Percentiles rank a stretch among this genome's conserved stretches.
Evolutionary conservation across 2,113 vertebrate species (phyloP).

Genomic region (Cebidichthys violaceus): DNA sequence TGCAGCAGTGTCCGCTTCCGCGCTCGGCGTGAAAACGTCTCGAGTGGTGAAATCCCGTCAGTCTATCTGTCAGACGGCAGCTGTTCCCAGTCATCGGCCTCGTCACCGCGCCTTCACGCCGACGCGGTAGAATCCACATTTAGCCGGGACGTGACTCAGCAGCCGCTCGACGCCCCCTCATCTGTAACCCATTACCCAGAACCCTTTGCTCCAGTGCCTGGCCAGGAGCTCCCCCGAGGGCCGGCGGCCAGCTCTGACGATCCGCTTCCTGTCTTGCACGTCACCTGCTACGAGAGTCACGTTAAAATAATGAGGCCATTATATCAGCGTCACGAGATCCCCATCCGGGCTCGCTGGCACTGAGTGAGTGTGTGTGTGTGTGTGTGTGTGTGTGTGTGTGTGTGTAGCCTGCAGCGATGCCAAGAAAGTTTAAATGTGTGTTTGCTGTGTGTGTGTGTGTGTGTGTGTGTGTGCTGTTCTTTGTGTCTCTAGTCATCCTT

Average conservation of each 20-base stretch:
- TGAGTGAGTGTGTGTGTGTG: constrained; percentile 5
- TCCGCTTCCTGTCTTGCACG: constrained; percentile 55
- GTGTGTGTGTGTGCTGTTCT: not conserved
- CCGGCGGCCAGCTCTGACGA: constrained; percentile 38
- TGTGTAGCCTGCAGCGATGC: not conserved
- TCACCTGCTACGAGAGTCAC: constrained; percentile 35
- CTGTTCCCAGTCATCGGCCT: constrained; percentile 43
- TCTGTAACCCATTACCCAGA: constrained; percentile 72
- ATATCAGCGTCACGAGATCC: constrained; percentile 47
- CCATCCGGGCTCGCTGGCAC: constrained; percentile 1
- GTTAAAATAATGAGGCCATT: constrained; percentile 54
- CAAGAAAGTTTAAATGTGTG: constrained; percentile 33
- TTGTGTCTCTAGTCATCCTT: not conserved
- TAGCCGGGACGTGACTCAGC: constrained; percentile 67
- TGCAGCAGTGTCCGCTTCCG: too few relatives aligned
- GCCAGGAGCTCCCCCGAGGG: constrained; percentile 42
- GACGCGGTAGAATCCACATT: constrained; percentile 30
- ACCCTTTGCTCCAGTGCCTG: constrained; percentile 46
- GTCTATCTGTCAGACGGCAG: constrained; percentile 2
- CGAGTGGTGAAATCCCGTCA: too few relatives aligned
- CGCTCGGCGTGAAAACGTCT: too few relatives aligned
- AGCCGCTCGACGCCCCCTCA: constrained; percentile 55
- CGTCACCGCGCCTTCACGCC: constrained; percentile 31
- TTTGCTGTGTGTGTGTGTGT: constrained; percentile 12
- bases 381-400: constrained; percentile 17